Evolutionary conservation across 2,113 vertebrate genomes (phyloP), one percentile per base, ranked within the genome.

Genomic region (Alligator sinensis): DNA sequence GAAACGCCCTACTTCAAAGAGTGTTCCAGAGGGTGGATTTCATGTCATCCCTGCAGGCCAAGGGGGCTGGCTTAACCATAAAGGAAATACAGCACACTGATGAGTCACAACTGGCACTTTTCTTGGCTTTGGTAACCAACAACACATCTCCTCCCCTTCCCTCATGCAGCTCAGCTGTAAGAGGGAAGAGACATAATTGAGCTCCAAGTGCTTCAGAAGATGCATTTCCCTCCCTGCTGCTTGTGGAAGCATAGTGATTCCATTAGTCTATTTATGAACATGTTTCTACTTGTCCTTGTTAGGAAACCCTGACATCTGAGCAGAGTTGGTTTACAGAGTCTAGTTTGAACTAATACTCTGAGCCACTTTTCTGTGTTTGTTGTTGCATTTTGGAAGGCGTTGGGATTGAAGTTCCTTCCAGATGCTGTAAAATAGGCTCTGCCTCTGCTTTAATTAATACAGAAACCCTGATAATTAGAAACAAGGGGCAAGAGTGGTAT

Each of bases 381-480:
- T 86, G 60, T 86, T 66, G 47, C 47, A 47, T 47, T 91, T 81
- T 74, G 21, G 21, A 22, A 13, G 19, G 34, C 12, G 21, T 47
- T 47, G 22, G 54, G 91, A 88, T 91, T 2, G 27, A 93, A 94
- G 89, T 83, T 86, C 64, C 62, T 60, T 58, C 81, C 54, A 47
- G 47, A 47, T 13, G 34, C 34, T 74, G 68, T 47, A 76, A 84
- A 80, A 27, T 4, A 16, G 55, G 78, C 74, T 54, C 72, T 72
- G 80, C 77, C 90, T 72, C 87, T 4, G 4, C 95, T 91, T 97
- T 96, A 97, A 96, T 96, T 97, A 95, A 94, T 15, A 4, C 83
- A 91, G 92, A 96, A 96, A 94, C 87, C 92, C 68, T 75, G 91
- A 94, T 97, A 94, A 96, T 96, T 96, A 95, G 96, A 95, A 95